These are phyloP conservation scores for Cyprichromis sp. DNA, from an alignment of 2,113 vertebrate genomes.

Conservation along the genomic window DNA sequence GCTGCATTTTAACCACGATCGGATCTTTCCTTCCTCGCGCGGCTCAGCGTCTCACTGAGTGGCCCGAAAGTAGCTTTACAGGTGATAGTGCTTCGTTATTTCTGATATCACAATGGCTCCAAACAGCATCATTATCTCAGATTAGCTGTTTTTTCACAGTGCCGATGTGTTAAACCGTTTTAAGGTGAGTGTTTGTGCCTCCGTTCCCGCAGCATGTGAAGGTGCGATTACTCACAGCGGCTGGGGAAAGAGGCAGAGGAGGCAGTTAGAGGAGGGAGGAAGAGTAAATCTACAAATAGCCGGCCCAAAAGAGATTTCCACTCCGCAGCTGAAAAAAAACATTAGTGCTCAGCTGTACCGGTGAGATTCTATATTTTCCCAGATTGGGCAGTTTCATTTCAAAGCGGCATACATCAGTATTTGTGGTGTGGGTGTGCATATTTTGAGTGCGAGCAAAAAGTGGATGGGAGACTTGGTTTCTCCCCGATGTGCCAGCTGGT, in stretches of 20 bases:
- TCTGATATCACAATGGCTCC: not conserved
- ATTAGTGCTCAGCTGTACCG: not conserved
- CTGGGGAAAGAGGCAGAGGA: conserved; percentile 8
- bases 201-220: not conserved
- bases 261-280: not conserved
- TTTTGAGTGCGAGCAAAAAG: not conserved
- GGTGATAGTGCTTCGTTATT: not conserved
- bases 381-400: not conserved
- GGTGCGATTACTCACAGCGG: conserved; percentile 22
- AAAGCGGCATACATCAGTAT: not conserved
- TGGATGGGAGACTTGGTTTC: not conserved
- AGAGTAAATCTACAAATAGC: conserved; percentile 9
- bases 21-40: rapidly evolving
- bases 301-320: not conserved
- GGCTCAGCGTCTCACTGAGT: rapidly evolving
- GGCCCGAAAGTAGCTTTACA: not conserved
- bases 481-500: not conserved
- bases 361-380: not conserved
- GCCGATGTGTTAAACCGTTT: not conserved
- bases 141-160: not conserved
- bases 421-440: not conserved
- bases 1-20: not conserved
- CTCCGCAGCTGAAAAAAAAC: not conserved
- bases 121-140: not conserved
- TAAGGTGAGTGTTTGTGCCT: not conserved